These are phyloP conservation scores for Myrmecobius fasciatus DNA, from an alignment of 2,113 vertebrate genomes.

Conservation along the genomic window DNA sequence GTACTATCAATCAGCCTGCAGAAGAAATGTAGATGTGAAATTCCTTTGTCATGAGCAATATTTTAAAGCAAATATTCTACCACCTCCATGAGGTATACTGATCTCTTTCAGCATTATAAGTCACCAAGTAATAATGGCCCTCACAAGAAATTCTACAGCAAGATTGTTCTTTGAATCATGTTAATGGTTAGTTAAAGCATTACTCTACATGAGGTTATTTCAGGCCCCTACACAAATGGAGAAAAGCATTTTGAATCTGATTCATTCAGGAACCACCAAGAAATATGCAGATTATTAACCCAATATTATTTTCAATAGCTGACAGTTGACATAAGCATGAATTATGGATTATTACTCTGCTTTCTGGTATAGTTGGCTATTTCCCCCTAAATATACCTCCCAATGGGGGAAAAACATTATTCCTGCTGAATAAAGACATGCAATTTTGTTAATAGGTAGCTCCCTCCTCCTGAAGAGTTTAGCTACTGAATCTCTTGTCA, in stretches of 20 bases:
- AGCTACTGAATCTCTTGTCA: constrained; percentile 14
- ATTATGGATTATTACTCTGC: not conserved
- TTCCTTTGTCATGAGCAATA: constrained; percentile 48
- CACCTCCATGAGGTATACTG: constrained; percentile 29
- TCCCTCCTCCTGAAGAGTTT: not conserved
- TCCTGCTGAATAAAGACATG: not conserved
- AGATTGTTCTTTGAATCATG: constrained; percentile 57
- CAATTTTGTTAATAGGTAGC: constrained; percentile 16
- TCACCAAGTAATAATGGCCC: constrained; percentile 18
- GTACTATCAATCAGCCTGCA: not conserved
- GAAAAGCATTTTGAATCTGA: constrained; percentile 42
- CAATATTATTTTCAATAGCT: not conserved
- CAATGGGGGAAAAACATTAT: not conserved
- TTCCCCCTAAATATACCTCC: not conserved
- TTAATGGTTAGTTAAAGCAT: constrained; percentile 57
- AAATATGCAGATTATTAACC: constrained; percentile 39
- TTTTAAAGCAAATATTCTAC: constrained; percentile 64
- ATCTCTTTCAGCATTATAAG: constrained; percentile 13
- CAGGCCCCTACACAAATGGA: constrained; percentile 50
- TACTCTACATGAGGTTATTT: constrained; percentile 42
- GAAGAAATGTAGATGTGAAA: constrained; percentile 7
- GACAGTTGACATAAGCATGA: not conserved
- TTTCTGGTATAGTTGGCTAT: not conserved
- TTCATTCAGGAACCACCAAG: not conserved
- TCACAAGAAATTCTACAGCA: constrained; percentile 32